Evolutionary conservation across 2,888 invertebrate species (phyloP).

Genomic region (Morpho helenor): DNA sequence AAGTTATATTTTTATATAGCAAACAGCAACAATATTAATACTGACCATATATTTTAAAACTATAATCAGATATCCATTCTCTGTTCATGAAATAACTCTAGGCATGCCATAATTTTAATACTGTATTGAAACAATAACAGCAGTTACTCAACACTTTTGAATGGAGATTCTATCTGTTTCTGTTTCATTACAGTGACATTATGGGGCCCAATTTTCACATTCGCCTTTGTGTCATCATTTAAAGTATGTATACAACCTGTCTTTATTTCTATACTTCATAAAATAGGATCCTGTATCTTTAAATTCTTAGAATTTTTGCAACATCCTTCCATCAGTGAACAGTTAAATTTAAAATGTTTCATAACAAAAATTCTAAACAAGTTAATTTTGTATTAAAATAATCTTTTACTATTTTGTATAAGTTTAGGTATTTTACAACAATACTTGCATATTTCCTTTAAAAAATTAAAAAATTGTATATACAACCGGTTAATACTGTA

Average conservation of each 20-base stretch:
- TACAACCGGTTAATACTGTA: no score
- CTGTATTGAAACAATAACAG: constrained; percentile 39
- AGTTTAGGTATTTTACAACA: no score
- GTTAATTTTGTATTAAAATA: no score
- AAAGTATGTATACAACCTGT: constrained; percentile 3
- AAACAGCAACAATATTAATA: not conserved
- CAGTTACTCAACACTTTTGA: constrained; percentile 63
- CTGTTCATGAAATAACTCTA: constrained; percentile 63
- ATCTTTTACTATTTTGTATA: no score
- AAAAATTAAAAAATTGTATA: no score
- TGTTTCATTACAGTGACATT: constrained; percentile 32
- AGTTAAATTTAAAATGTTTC: no score
- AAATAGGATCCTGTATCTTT: no score
- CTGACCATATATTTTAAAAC: not conserved
- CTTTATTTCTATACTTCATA: no score
- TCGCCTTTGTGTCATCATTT: constrained; percentile 82
- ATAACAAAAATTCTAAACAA: no score
- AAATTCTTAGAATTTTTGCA: no score
- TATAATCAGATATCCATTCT: constrained; percentile 74
- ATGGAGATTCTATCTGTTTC: constrained; percentile 51
- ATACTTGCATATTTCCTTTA: no score
- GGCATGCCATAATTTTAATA: constrained; percentile 40
- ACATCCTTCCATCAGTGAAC: no score
- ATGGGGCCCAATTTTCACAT: constrained; percentile 72
- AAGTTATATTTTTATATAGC: not conserved